Evolutionary conservation across 2,888 invertebrate genomes (phyloP), one percentile per base, ranked within the genome.

Genomic region (Nemotelus nigrinus): DNA sequence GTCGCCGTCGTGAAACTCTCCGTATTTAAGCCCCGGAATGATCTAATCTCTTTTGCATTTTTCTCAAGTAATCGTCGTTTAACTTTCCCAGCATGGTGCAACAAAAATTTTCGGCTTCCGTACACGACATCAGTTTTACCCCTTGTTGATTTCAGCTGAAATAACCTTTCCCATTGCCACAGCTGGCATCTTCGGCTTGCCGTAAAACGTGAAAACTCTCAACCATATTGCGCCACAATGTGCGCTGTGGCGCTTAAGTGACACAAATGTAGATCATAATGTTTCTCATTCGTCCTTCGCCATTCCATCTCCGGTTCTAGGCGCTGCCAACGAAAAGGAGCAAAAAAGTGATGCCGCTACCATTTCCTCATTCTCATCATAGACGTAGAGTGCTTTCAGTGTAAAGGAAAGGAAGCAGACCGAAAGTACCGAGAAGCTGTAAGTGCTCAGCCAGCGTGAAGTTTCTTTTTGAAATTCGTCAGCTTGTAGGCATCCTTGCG

Each of bases 71-170:
- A 68, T 68, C 68, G 68, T 44, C 68, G 53, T 68, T 68, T 68
- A 50, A 68, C 68, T 68, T 68, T 68, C 68, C 4, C 53, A 53
- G 68, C 53, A 68, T 68, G 68, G 63, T 63, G 68, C 68, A 6
- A 25, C n/a, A 47, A 65, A 45, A 7, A 45, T 65, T 45, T 65
- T 65, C 63, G 41, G 41, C 63, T 63, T 7, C 43, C 6, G 63
- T 63, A 63, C 63, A 47, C 44, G 47, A 47, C 45, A 65, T n/a
- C 65, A 65, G 45, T 44, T 41, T 65, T 44, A 39, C 41, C 65
- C 68, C 50, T 68, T 68, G 68, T 48, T 68, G 68, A 68, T 48
- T 41, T 53, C 39, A 50, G 6, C 68, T 10, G 50, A 39, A 48
- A 39, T 7, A 58, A 7, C 58, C 58, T 25, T 25, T 53, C 53